Conservation (phyloP, 2,888 invertebrate genomes). For the Pecten maximus region DNA sequence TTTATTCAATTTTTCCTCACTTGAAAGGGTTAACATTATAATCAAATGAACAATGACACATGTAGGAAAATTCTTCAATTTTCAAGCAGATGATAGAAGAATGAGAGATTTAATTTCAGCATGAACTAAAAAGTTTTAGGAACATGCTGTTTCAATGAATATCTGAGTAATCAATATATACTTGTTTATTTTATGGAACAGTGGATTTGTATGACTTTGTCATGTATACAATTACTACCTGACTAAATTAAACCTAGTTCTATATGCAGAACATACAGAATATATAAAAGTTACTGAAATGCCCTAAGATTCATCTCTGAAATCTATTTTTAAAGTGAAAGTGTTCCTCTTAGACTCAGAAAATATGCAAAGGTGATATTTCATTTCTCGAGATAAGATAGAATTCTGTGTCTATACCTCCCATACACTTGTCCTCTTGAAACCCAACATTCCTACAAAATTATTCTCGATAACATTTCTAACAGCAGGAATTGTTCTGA, state of each 20-base stretch:
- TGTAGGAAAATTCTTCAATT: background rate
- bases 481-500: background rate
- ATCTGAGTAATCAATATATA: background rate
- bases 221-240: background rate
- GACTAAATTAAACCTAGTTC: background rate
- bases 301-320: background rate
- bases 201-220: background rate
- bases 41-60: background rate
- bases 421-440: background rate
- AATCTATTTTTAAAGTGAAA: background rate
- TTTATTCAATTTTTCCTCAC: background rate
- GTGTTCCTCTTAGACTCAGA: background rate
- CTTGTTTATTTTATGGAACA: background rate
- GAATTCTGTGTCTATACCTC: background rate
- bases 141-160: background rate
- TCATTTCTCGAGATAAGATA: background rate
- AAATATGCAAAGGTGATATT: conserved; percentile 34
- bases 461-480: background rate
- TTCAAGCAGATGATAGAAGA: background rate
- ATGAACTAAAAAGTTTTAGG: background rate
- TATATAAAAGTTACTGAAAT: background rate
- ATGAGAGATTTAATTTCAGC: background rate
- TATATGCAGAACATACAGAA: background rate
- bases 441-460: background rate
- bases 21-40: background rate